Conservation (phyloP, 2,797 vertebrate species). For the Eospalax fontanierii region DNA sequence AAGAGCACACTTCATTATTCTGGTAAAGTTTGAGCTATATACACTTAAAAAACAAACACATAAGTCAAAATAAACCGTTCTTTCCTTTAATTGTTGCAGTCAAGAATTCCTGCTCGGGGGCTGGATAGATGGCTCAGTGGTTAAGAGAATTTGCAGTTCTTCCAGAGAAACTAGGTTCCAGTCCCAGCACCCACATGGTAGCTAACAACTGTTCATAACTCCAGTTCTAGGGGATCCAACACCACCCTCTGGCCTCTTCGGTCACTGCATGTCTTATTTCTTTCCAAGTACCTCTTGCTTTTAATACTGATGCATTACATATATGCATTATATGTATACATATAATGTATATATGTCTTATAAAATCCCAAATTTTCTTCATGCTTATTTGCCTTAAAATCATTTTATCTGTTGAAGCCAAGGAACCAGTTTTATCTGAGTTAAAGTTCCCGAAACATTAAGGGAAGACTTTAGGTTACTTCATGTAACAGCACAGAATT, state of each 20-base stretch:
- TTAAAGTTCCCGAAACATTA: background rate
- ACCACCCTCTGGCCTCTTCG: too few species aligned
- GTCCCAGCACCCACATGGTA: too few species aligned
- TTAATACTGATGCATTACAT: background rate
- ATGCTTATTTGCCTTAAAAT: background rate
- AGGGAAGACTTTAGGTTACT: background rate
- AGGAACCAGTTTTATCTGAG: background rate
- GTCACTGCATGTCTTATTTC: background rate
- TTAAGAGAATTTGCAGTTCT: too few species aligned
- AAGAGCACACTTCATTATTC: background rate
- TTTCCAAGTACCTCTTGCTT: background rate
- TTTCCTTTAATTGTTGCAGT: background rate
- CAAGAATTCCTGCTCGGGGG: background rate
- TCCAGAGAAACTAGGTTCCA: too few species aligned
- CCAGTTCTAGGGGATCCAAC: too few species aligned
- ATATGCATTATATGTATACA: too few species aligned
- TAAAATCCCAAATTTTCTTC: background rate
- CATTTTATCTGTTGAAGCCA: background rate
- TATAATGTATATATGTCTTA: too few species aligned
- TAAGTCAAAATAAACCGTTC: background rate
- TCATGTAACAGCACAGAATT: too few species aligned
- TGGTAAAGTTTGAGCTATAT: background rate
- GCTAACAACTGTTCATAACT: too few species aligned
- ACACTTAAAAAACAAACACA: background rate
- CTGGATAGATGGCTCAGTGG: too few species aligned